Evolutionary conservation across 2,888 invertebrate species (phyloP).

Genomic region (Dione juno): DNA sequence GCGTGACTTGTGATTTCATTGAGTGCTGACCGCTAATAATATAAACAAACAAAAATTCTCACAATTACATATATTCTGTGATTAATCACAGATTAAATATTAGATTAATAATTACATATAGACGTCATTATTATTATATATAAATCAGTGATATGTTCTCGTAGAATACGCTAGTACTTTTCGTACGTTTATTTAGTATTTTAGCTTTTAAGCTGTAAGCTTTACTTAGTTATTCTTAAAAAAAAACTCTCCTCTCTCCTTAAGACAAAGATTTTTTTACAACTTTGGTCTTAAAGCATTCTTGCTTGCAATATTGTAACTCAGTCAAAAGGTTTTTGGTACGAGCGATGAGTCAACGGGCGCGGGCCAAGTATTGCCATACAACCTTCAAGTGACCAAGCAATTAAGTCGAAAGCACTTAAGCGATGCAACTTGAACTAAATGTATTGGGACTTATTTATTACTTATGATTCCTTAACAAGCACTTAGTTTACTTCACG

Average conservation of each 20-base stretch:
- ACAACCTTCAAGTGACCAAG: slow-evolving; percentile 7
- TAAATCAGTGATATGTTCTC: too few relatives aligned
- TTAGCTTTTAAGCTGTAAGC: too few relatives aligned
- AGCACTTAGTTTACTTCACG: background rate
- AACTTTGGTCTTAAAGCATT: background rate
- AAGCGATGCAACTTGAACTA: slow-evolving; percentile 2
- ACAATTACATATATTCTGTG: background rate
- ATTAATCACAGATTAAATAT: too few relatives aligned
- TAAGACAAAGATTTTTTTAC: too few relatives aligned
- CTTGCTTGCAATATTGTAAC: background rate
- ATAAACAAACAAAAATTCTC: slow-evolving; percentile 3
- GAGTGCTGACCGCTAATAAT: background rate
- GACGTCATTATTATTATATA: too few relatives aligned
- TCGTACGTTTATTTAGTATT: too few relatives aligned
- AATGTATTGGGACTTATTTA: background rate
- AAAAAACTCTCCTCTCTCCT: too few relatives aligned
- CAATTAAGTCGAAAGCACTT: background rate
- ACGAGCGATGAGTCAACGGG: slow-evolving; percentile 17
- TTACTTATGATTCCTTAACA: background rate
- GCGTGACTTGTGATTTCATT: slow-evolving; percentile 12
- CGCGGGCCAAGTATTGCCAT: slow-evolving; percentile 1
- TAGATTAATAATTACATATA: too few relatives aligned
- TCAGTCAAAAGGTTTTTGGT: background rate
- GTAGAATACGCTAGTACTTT: too few relatives aligned
- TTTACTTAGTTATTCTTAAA: too few relatives aligned